Percentiles rank a stretch among this genome's conserved stretches.
Conservation (phyloP, 2,888 invertebrate species). For the Cordilura impudica region DNA sequence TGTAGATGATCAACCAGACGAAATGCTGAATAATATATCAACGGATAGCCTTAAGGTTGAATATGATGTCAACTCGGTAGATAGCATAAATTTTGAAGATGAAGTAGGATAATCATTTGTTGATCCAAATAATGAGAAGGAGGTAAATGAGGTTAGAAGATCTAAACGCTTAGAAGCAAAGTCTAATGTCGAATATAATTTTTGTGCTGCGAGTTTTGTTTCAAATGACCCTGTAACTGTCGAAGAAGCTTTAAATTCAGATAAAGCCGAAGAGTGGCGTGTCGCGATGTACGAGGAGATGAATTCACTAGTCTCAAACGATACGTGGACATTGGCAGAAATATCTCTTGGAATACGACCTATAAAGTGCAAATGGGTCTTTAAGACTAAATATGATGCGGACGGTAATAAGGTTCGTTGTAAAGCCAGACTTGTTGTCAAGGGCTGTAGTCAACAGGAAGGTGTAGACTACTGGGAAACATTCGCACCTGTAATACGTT, state of each 20-base stretch:
- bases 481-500: conserved; percentile 40
- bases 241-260: neutral
- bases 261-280: neutral
- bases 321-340: conserved; percentile 23
- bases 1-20: too few species aligned
- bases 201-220: neutral
- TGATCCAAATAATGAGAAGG: neutral
- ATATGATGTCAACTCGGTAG: neutral
- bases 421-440: conserved; percentile 53
- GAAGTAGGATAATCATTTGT: neutral
- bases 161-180: neutral
- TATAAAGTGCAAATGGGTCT: conserved; percentile 49
- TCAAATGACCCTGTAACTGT: neutral
- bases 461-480: conserved; percentile 56
- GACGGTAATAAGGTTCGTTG: conserved; percentile 1
- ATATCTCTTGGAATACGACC: conserved; percentile 34
- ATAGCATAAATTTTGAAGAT: conserved; percentile 1
- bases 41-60: conserved; percentile 9
- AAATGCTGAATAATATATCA: neutral
- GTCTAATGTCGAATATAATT: neutral
- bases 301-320: conserved; percentile 6
- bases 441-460: conserved; percentile 50
- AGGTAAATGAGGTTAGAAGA: neutral
- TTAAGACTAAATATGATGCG: conserved; percentile 52
- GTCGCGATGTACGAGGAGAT: conserved; percentile 31